Conservation (phyloP, 1,140 invertebrate genomes). For the Hyles euphorbiae region DNA sequence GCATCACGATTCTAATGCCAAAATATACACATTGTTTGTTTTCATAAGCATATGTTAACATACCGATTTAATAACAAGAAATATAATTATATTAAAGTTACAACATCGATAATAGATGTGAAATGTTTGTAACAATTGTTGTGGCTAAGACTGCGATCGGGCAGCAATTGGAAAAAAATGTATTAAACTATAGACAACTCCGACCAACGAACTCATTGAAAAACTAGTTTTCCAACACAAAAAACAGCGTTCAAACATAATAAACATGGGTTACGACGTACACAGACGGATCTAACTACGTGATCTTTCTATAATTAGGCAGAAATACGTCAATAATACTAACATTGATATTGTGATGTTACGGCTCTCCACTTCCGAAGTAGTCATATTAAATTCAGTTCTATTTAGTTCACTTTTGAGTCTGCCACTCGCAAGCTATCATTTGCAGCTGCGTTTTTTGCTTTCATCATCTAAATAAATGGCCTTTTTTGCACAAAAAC, state of each 20-base stretch:
- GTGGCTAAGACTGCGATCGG: too few relatives aligned
- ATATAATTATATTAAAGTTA: too few relatives aligned
- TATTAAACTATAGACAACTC: neutral
- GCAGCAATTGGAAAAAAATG: neutral
- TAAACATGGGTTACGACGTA: constrained; percentile 13
- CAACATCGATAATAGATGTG: too few relatives aligned
- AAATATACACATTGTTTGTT: too few relatives aligned
- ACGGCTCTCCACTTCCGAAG: constrained; percentile 62
- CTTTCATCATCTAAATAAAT: constrained; percentile 65
- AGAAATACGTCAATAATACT: constrained; percentile 41
- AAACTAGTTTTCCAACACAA: constrained; percentile 6
- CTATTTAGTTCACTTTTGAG: constrained; percentile 38
- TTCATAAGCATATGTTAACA: too few relatives aligned
- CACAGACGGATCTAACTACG: constrained; percentile 19
- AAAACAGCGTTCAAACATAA: constrained; percentile 34
- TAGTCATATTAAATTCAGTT: constrained; percentile 48
- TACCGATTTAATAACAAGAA: too few relatives aligned
- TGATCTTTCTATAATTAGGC: constrained; percentile 33
- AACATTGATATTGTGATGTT: constrained; percentile 67
- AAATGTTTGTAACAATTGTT: too few relatives aligned
- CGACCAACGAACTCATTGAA: constrained; percentile 28
- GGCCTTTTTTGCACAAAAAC: constrained; percentile 57
- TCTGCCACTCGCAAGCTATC: constrained; percentile 39
- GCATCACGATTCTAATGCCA: too few relatives aligned
- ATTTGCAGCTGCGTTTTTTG: constrained; percentile 49